Conservation (phyloP, 2,113 vertebrate species). For the Lasiurus cinereus region DNA sequence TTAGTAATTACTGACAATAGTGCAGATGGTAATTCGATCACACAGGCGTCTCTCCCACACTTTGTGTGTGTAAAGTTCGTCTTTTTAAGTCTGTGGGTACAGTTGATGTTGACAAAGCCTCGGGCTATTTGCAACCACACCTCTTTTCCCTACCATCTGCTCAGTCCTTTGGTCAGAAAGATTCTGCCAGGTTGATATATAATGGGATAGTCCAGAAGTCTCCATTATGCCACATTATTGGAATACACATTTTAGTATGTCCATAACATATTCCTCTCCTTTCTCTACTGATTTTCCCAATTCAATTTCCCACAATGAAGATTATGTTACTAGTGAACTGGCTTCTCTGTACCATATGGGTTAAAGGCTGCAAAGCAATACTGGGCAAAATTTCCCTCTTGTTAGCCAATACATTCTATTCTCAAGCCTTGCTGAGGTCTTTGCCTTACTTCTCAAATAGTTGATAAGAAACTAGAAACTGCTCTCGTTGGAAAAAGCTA, state of each 20-base stretch:
- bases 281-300: background rate
- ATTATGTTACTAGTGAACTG: background rate
- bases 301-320: background rate
- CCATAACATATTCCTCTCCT: background rate
- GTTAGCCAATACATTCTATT: background rate
- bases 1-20: background rate
- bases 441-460: slow-evolving; percentile 23
- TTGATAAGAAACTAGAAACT: background rate
- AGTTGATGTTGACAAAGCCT: slow-evolving; percentile 65
- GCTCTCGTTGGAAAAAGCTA: background rate
- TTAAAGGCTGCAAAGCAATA: background rate
- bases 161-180: slow-evolving; percentile 38
- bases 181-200: background rate
- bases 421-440: background rate
- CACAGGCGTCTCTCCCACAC: slow-evolving; percentile 26
- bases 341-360: background rate
- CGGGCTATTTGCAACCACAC: slow-evolving; percentile 1
- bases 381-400: background rate
- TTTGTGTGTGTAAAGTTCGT: background rate
- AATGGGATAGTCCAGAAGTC: slow-evolving; percentile 21
- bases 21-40: background rate
- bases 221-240: background rate
- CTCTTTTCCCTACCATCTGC: slow-evolving; percentile 20
- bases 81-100: slow-evolving; percentile 37
- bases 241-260: background rate